Conservation (phyloP, 2,113 vertebrate species). For the Mustelus asterias region DNA sequence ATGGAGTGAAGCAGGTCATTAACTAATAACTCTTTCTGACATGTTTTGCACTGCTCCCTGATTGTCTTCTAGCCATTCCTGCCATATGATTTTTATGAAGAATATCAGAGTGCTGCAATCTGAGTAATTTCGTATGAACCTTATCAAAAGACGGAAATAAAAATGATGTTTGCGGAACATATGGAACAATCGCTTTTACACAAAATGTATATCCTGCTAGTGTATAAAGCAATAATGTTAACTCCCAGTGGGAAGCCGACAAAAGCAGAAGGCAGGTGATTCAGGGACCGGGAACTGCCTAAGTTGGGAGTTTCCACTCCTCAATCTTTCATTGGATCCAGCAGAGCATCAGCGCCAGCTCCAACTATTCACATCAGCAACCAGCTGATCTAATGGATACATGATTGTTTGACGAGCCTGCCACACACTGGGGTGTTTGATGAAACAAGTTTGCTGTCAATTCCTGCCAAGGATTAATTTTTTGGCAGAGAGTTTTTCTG, state of each 20-base stretch:
- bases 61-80: neutral
- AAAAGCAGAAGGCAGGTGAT: neutral
- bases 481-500: neutral
- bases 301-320: neutral
- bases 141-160: neutral
- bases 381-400: neutral
- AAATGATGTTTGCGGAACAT: too few relatives aligned
- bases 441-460: neutral
- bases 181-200: neutral
- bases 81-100: neutral
- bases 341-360: neutral
- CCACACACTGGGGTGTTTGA: neutral
- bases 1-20: neutral
- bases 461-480: neutral
- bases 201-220: neutral
- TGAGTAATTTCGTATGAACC: neutral
- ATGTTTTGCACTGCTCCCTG: neutral
- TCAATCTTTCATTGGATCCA: neutral
- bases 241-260: neutral
- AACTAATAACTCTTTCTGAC: neutral
- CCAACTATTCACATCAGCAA: neutral
- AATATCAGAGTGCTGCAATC: neutral
- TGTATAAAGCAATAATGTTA: neutral
- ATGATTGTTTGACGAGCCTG: neutral
- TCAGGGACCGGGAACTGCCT: neutral